Evolutionary conservation across 2,888 invertebrate species (phyloP).

Genomic region (Ischnura elegans): DNA sequence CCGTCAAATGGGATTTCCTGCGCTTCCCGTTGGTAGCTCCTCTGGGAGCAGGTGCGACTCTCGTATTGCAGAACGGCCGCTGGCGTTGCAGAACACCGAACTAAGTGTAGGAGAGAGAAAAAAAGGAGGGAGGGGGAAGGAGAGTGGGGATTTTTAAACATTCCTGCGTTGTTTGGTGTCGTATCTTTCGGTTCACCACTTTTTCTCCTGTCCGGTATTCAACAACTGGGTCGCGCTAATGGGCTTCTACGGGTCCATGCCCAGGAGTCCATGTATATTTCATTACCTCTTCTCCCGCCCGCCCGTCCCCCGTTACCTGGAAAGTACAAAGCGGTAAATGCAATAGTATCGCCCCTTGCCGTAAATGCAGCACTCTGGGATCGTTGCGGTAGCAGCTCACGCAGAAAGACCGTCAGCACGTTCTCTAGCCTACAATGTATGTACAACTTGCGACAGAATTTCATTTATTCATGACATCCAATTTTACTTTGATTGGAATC

Average conservation of each 20-base stretch:
- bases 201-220: not conserved
- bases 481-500: not conserved
- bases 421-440: not conserved
- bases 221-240: constrained; percentile 4
- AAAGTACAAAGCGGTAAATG: not conserved
- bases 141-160: not conserved
- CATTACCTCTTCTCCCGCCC: not conserved
- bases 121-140: not conserved
- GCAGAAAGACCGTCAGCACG: not conserved
- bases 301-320: not conserved
- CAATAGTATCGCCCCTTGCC: not conserved
- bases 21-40: not conserved
- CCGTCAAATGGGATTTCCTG: not conserved
- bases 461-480: not conserved
- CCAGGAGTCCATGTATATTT: not conserved
- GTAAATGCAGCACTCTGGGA: not conserved
- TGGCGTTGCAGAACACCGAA: not conserved
- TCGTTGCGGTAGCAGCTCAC: not conserved
- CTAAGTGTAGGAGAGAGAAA: not conserved
- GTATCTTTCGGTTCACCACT: constrained; percentile 11
- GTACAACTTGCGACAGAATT: not conserved
- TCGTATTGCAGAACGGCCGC: not conserved
- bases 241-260: not conserved
- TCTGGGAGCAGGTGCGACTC: not conserved
- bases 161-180: not conserved